A percentile compares a stretch with the other conserved stretches of the same genome.
phyloP scores from a whole-genome alignment of 2,113 vertebrate species.

The Hyperoodon ampullatus region DNA sequence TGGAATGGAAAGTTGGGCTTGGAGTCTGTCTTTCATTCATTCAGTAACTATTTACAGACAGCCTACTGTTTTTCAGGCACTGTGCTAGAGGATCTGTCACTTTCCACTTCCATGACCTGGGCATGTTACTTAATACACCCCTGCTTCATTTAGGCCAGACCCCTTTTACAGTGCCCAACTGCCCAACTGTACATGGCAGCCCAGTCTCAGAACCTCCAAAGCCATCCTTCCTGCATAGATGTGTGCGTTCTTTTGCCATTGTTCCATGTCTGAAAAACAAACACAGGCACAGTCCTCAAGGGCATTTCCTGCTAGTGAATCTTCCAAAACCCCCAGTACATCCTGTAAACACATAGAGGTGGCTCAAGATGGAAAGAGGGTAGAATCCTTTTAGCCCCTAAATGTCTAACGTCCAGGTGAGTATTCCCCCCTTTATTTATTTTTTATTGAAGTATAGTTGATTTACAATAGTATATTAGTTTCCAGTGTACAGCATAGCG shows the following conservation, averaged over 20 bases:
- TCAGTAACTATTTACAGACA: background rate
- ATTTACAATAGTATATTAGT: background rate
- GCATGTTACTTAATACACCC: background rate
- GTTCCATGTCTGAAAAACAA: background rate
- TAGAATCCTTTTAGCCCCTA: background rate
- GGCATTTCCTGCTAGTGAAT: background rate
- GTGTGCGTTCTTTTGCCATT: background rate
- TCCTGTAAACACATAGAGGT: background rate
- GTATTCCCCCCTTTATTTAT: background rate
- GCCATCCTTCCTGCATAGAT: background rate
- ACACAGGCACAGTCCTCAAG: background rate
- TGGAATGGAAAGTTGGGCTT: background rate
- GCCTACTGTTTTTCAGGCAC: background rate
- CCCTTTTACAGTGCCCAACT: background rate
- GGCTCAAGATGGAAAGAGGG: background rate
- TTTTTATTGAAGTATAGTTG: background rate
- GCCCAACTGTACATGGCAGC: background rate
- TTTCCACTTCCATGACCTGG: background rate
- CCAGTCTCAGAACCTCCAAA: background rate
- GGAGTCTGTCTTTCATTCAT: background rate
- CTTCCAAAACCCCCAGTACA: background rate
- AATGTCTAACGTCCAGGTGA: background rate
- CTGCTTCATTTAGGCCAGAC: background rate
- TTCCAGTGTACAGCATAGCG: background rate
- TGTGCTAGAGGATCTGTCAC: background rate